A percentile compares a stretch with the other conserved stretches of the same genome.
Evolutionary conservation across 2,888 invertebrate species (phyloP).

Genomic region (Netelia melanura): DNA sequence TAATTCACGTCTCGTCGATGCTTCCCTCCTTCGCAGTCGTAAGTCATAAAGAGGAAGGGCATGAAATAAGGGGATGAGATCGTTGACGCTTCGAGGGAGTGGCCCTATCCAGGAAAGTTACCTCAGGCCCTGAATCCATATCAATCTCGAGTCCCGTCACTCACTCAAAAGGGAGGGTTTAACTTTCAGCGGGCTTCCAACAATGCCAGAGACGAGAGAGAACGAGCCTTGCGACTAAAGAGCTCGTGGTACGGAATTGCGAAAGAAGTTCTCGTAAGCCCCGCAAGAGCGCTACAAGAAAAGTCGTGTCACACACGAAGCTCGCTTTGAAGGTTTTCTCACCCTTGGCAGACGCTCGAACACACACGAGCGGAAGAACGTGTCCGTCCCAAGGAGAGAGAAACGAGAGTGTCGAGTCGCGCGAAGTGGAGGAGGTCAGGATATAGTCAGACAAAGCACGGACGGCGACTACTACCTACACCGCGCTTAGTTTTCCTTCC

Average conservation of each 20-base stretch:
- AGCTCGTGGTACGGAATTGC: conserved; percentile 19
- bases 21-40: not conserved
- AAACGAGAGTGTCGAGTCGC: not conserved
- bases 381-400: conserved; percentile 12
- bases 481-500: not conserved
- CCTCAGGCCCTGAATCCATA: conserved; percentile 33
- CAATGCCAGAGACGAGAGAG: conserved; percentile 46
- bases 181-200: conserved; percentile 47
- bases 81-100: conserved; percentile 1
- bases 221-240: not conserved
- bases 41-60: not conserved
- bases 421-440: conserved; percentile 5
- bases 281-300: conserved; percentile 8
- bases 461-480: not conserved
- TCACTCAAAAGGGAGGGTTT: conserved; percentile 48
- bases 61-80: not conserved
- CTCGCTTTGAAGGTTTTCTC: conserved; percentile 39
- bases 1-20: conserved; percentile 25
- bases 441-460: conserved; percentile 5
- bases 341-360: not conserved
- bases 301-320: conserved; percentile 3
- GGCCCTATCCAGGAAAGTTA: not conserved
- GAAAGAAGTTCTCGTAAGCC: conserved; percentile 45
- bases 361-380: not conserved
- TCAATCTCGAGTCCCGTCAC: conserved; percentile 46